Evolutionary conservation across 2,888 invertebrate species (phyloP).

Genomic region (Idaea biselata): DNA sequence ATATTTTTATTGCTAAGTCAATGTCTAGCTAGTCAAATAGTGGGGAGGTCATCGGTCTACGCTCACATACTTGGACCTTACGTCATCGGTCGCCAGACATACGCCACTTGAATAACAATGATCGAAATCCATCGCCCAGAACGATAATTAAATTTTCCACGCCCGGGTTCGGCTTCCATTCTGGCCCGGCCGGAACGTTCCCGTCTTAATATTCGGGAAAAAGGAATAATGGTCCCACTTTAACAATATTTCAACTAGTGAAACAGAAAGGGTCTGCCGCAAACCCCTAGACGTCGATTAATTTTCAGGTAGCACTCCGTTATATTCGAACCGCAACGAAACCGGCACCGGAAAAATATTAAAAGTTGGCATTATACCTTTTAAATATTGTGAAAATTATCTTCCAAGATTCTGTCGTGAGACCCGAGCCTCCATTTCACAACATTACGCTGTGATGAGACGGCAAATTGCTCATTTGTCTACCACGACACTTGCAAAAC

Average conservation of each 20-base stretch:
- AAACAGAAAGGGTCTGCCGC: slow-evolving; percentile 38
- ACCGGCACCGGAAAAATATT: slow-evolving; percentile 35
- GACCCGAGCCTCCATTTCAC: slow-evolving; percentile 46
- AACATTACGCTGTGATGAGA: slow-evolving; percentile 67
- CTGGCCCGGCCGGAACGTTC: slow-evolving; percentile 42
- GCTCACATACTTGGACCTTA: slow-evolving; percentile 55
- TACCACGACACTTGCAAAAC: slow-evolving; percentile 60
- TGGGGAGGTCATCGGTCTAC: slow-evolving; percentile 67
- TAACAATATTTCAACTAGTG: slow-evolving; percentile 43
- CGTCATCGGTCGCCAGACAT: slow-evolving; percentile 67
- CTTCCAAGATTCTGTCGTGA: slow-evolving; percentile 15
- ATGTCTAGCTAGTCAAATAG: slow-evolving; percentile 43
- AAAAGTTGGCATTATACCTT: slow-evolving; percentile 24
- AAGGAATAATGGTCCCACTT: slow-evolving; percentile 34
- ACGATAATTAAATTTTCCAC: slow-evolving; percentile 76
- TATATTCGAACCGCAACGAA: slow-evolving; percentile 41
- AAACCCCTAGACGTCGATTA: slow-evolving; percentile 57
- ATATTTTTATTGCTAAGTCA: slow-evolving; percentile 8
- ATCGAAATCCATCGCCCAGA: slow-evolving; percentile 55
- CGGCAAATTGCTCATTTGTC: slow-evolving; percentile 70
- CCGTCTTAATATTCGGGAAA: slow-evolving; percentile 29
- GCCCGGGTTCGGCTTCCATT: slow-evolving; percentile 50
- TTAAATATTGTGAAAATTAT: slow-evolving; percentile 22
- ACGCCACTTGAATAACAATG: slow-evolving; percentile 74
- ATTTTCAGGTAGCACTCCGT: slow-evolving; percentile 50